A percentile compares a stretch with the other conserved stretches of the same genome.
These are phyloP conservation scores for Pomacea canaliculata DNA, from an alignment of 2,888 invertebrate genomes.

Conservation along the genomic window DNA sequence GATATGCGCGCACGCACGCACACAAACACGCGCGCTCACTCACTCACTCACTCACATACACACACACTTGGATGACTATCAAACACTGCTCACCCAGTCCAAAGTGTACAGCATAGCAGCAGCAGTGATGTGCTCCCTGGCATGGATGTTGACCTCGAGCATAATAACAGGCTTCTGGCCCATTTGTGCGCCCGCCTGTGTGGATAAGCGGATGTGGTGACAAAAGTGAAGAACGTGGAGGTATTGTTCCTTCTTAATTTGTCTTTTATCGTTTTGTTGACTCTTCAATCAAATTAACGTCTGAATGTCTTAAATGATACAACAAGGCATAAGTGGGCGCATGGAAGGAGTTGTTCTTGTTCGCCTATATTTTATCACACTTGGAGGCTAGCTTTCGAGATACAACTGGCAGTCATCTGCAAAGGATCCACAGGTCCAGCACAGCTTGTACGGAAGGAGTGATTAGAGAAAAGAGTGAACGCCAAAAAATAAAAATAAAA, in stretches of 20 bases:
- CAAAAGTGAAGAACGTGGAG: not conserved
- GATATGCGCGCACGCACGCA: not conserved
- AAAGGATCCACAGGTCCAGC: too few species aligned
- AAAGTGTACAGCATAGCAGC: constrained; percentile 11
- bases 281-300: too few species aligned
- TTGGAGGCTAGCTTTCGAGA: too few species aligned
- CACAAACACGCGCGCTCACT: not conserved
- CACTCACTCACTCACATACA: not conserved
- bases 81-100: constrained; percentile 12
- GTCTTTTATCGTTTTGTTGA: too few species aligned
- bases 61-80: not conserved
- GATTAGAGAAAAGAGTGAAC: not conserved
- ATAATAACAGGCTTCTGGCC: constrained; percentile 12
- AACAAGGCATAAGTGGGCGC: not conserved
- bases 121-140: constrained; percentile 13
- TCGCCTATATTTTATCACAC: too few species aligned
- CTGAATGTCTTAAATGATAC: not conserved
- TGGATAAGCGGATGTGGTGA: not conserved
- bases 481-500: not conserved
- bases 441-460: not conserved
- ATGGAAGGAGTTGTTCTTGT: too few species aligned
- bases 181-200: not conserved
- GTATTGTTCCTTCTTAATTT: too few species aligned
- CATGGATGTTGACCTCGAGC: constrained; percentile 20
- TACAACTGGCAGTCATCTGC: too few species aligned